These are phyloP conservation scores for Bedellia somnulentella DNA, from an alignment of 2,888 invertebrate genomes.

Conservation along the genomic window DNA sequence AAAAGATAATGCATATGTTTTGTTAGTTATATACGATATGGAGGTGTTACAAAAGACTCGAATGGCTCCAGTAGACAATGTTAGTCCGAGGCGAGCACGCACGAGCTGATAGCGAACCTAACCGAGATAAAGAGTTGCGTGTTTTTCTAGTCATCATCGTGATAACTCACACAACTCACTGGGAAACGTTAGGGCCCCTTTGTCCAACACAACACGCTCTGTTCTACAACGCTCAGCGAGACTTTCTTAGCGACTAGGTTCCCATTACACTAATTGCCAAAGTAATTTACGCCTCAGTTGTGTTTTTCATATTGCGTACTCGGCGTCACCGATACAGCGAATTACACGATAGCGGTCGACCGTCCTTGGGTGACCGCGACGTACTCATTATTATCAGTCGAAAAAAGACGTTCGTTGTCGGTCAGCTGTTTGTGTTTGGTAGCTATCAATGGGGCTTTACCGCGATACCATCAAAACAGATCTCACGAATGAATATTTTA, in stretches of 20 bases:
- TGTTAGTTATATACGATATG: too few relatives aligned
- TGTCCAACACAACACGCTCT: too few relatives aligned
- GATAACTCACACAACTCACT: too few relatives aligned
- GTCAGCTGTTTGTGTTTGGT: slow-evolving; percentile 57
- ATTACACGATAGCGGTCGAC: slow-evolving; percentile 30
- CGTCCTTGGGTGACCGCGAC: slow-evolving; percentile 56
- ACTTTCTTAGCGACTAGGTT: neutral
- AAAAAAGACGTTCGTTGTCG: slow-evolving; percentile 40
- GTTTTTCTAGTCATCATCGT: slow-evolving; percentile 37
- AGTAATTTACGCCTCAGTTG: slow-evolving; percentile 2
- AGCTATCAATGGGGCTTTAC: slow-evolving; percentile 44
- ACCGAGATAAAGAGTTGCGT: slow-evolving; percentile 42
- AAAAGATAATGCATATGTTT: too few relatives aligned
- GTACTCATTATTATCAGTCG: slow-evolving; percentile 49
- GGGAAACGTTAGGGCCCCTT: slow-evolving; percentile 28
- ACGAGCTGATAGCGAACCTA: slow-evolving; percentile 39
- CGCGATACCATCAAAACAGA: slow-evolving; percentile 8
- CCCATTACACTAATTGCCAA: slow-evolving; percentile 4
- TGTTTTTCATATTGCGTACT: neutral
- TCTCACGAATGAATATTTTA: too few relatives aligned
- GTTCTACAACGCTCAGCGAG: too few relatives aligned
- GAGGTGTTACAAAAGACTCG: too few relatives aligned
- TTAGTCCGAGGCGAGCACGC: too few relatives aligned
- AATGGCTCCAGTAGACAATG: too few relatives aligned
- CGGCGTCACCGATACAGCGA: neutral